These are phyloP conservation scores for Acleris laterana DNA, from an alignment of 2,888 invertebrate genomes.

Conservation along the genomic window DNA sequence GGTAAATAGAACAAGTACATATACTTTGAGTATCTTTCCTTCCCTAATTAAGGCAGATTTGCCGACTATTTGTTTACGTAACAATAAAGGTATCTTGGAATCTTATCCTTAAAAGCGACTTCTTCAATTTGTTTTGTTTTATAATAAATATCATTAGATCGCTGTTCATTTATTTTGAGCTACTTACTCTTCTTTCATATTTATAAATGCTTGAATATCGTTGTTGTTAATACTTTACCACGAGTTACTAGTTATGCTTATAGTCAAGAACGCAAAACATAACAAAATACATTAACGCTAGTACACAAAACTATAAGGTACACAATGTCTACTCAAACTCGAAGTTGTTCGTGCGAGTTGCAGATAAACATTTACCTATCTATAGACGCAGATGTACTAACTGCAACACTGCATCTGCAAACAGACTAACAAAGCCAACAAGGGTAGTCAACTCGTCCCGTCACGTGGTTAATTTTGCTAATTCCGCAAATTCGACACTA, in stretches of 20 bases:
- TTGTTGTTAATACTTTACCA: not conserved
- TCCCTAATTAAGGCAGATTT: constrained; percentile 17
- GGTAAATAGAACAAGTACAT: constrained; percentile 1
- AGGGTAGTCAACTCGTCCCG: constrained; percentile 32
- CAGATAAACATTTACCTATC: constrained; percentile 28
- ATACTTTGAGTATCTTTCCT: constrained; percentile 15
- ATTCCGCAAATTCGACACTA: constrained; percentile 37
- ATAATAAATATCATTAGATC: constrained; percentile 6
- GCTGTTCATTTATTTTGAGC: not conserved
- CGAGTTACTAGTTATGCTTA: not conserved
- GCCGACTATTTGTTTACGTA: constrained; percentile 19
- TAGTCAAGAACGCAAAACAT: not conserved
- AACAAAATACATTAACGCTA: constrained; percentile 5
- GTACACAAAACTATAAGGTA: constrained; percentile 18
- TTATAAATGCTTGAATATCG: not conserved
- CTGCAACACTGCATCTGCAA: constrained; percentile 35
- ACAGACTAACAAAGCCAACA: constrained; percentile 35
- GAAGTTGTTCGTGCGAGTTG: constrained; percentile 25
- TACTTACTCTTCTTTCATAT: not conserved
- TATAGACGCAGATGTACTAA: constrained; percentile 27
- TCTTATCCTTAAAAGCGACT: constrained; percentile 13
- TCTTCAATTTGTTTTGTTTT: constrained; percentile 20
- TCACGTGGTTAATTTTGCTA: constrained; percentile 30
- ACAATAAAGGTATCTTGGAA: constrained; percentile 16
- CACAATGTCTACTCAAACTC: constrained; percentile 9